Evolutionary conservation across 2,888 invertebrate genomes (phyloP).

Genomic region (Vannuccia rotundouncinata): DNA sequence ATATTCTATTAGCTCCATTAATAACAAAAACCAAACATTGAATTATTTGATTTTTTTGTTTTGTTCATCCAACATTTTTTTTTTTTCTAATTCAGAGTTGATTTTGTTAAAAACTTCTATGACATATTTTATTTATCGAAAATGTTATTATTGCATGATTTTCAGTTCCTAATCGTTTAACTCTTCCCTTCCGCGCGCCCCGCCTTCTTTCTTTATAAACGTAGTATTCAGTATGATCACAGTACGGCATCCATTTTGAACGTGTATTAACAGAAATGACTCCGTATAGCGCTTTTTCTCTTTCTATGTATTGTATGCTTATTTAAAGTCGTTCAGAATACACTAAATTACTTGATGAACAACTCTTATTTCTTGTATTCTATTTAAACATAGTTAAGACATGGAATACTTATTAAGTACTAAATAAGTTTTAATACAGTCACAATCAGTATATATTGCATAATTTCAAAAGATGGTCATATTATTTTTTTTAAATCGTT

Average conservation of each 20-base stretch:
- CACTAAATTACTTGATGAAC: neutral
- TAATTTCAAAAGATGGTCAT: too few relatives aligned
- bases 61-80: neutral
- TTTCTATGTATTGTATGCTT: slow-evolving; percentile 20
- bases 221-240: neutral
- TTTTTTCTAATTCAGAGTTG: neutral
- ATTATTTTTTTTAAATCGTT: too few relatives aligned
- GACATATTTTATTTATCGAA: too few relatives aligned
- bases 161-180: neutral
- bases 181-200: neutral
- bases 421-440: too few relatives aligned
- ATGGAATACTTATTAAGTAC: too few relatives aligned
- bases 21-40: too few relatives aligned
- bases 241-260: neutral
- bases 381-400: too few relatives aligned
- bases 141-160: neutral
- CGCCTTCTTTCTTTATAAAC: neutral
- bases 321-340: neutral
- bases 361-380: neutral
- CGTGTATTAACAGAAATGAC: neutral
- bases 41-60: too few relatives aligned
- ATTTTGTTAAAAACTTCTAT: neutral
- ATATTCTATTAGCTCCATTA: too few relatives aligned
- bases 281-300: slow-evolving; percentile 19
- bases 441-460: too few relatives aligned